phyloP scores from a whole-genome alignment of 2,888 invertebrate genomes.

The Globia sparganii region DNA sequence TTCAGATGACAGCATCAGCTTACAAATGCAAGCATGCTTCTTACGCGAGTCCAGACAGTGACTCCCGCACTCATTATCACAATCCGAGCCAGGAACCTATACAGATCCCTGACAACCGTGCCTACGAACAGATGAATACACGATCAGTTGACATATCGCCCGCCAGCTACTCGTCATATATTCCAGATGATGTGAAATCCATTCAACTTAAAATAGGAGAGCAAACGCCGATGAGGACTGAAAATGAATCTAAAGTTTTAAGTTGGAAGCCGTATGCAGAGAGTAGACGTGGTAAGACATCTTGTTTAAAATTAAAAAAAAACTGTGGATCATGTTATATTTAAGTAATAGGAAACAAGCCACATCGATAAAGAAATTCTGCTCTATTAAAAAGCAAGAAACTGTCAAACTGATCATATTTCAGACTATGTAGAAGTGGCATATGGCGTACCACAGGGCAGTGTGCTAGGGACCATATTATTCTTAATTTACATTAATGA shows the following conservation, averaged over 20 bases:
- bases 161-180: slow-evolving; percentile 1
- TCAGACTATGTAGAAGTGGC: too few species aligned
- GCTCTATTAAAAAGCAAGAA: too few species aligned
- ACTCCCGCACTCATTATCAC: slow-evolving; percentile 1
- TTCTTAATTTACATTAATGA: too few species aligned
- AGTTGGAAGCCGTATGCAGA: slow-evolving; percentile 48
- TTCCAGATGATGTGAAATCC: slow-evolving; percentile 18
- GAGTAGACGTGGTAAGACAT: slow-evolving; percentile 51
- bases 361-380: too few species aligned
- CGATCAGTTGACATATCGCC: slow-evolving; percentile 6
- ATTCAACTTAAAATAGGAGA: slow-evolving; percentile 20
- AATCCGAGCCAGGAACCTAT: slow-evolving; percentile 11
- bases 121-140: slow-evolving; percentile 19
- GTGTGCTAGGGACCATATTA: too few species aligned
- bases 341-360: too few species aligned
- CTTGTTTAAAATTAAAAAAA: slow-evolving; percentile 6
- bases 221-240: slow-evolving; percentile 31
- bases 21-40: slow-evolving; percentile 50
- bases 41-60: slow-evolving; percentile 14
- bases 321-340: too few species aligned
- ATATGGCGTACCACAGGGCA: too few species aligned
- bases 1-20: slow-evolving; percentile 58
- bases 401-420: too few species aligned
- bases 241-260: slow-evolving; percentile 50
- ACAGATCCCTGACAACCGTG: neutral